Percentiles rank a stretch among this genome's conserved stretches.
Conservation (phyloP, 2,797 vertebrate genomes). For the Fringilla coelebs region DNA sequence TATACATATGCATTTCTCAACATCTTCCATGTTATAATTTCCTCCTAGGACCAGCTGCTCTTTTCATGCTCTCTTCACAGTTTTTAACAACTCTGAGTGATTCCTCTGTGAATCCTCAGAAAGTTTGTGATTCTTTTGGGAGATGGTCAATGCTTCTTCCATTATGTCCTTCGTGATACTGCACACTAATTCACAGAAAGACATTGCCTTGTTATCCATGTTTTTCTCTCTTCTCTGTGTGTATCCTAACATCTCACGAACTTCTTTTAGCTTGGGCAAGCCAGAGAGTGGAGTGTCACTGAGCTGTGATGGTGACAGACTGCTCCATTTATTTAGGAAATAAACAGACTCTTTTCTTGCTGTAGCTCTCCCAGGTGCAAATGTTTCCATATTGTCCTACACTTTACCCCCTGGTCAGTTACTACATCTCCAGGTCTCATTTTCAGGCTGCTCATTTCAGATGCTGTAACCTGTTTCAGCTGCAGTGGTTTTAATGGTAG, state of each 20-base stretch:
- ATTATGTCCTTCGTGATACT: fast-evolving
- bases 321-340: not conserved
- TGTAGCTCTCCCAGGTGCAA: not conserved
- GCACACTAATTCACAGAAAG: not conserved
- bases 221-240: not conserved
- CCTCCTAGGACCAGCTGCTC: not conserved
- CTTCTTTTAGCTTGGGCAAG: not conserved
- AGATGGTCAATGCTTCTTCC: not conserved
- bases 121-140: not conserved
- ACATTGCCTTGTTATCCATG: not conserved
- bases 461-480: not conserved
- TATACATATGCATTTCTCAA: not conserved
- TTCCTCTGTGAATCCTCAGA: not conserved
- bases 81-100: not conserved
- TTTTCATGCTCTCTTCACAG: not conserved
- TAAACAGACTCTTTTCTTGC: not conserved
- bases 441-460: not conserved
- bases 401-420: not conserved
- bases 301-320: not conserved
- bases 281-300: not conserved
- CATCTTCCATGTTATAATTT: not conserved
- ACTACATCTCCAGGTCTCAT: not conserved
- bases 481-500: not conserved
- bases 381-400: not conserved
- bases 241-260: not conserved